Evolutionary conservation across 2,888 invertebrate species (phyloP).

Genomic region (Tipula vernalis): DNA sequence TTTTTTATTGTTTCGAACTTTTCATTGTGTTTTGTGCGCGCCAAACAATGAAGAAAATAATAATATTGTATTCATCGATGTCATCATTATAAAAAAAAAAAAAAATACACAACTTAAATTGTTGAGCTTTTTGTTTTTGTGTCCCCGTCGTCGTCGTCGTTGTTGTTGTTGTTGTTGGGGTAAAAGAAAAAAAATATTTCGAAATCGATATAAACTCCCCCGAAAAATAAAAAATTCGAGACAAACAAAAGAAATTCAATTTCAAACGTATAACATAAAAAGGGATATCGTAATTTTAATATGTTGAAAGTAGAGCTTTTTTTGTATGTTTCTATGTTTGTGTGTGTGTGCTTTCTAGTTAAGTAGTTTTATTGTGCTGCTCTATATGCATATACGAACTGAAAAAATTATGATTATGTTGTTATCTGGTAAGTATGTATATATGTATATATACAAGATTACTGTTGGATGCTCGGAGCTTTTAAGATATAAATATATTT

Average conservation of each 20-base stretch:
- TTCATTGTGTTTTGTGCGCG: background rate
- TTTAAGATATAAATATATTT: background rate
- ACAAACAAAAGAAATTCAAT: conserved; percentile 1
- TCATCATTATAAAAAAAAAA: background rate
- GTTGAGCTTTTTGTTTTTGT: background rate
- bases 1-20: background rate
- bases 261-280: background rate
- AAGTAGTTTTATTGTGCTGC: background rate
- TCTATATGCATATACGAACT: background rate
- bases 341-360: background rate
- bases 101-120: background rate
- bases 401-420: background rate
- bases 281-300: background rate
- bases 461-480: background rate
- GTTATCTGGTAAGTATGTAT: background rate
- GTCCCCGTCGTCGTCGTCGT: background rate
- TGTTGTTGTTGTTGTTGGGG: too few species aligned
- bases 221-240: background rate
- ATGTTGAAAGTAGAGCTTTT: background rate
- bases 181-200: background rate
- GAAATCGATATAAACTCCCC: background rate
- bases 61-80: background rate
- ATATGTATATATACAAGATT: background rate
- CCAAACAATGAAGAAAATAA: background rate
- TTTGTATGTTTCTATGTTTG: background rate